A percentile compares a stretch with the other conserved stretches of the same genome.
phyloP scores from a whole-genome alignment of 2,888 invertebrate genomes.

The Cepaea hortensis region DNA sequence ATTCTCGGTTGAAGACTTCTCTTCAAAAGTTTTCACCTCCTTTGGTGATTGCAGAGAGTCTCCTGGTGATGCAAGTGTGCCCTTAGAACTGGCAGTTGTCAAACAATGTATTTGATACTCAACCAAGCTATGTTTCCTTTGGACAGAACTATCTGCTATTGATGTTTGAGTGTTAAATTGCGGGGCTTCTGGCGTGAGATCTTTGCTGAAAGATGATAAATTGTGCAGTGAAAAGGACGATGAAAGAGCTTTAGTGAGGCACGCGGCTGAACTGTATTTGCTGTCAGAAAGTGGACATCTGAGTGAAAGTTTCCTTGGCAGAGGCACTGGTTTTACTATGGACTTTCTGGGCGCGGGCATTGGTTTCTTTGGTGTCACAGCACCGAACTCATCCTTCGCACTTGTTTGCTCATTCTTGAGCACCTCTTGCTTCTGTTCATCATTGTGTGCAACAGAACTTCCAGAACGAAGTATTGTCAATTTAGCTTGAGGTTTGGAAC shows the following conservation, averaged over 20 bases:
- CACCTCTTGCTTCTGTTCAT: not conserved
- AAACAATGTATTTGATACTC: slow-evolving; percentile 14
- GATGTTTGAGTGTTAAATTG: not conserved
- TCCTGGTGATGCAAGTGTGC: not conserved
- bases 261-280: not conserved
- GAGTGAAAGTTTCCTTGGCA: slow-evolving; percentile 12
- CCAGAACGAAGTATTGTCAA: not conserved
- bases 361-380: slow-evolving; percentile 6
- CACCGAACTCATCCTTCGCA: not conserved
- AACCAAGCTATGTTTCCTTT: not conserved
- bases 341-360: slow-evolving; percentile 30
- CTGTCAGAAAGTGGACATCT: not conserved
- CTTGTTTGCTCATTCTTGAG: not conserved
- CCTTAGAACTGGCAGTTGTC: not conserved
- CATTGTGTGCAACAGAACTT: not conserved
- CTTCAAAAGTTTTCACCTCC: not conserved
- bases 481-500: slow-evolving; percentile 8
- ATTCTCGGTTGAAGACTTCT: not conserved
- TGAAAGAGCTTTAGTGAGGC: not conserved
- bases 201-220: not conserved
- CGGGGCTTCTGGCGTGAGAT: not conserved
- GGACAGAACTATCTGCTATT: not conserved
- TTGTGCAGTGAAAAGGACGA: not conserved
- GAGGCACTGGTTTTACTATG: slow-evolving; percentile 33
- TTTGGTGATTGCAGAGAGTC: not conserved